Percentiles rank a stretch among this genome's conserved stretches.
These are phyloP conservation scores for Zhuqinia jingwanae DNA, from an alignment of 2,888 invertebrate species.

Conservation along the genomic window DNA sequence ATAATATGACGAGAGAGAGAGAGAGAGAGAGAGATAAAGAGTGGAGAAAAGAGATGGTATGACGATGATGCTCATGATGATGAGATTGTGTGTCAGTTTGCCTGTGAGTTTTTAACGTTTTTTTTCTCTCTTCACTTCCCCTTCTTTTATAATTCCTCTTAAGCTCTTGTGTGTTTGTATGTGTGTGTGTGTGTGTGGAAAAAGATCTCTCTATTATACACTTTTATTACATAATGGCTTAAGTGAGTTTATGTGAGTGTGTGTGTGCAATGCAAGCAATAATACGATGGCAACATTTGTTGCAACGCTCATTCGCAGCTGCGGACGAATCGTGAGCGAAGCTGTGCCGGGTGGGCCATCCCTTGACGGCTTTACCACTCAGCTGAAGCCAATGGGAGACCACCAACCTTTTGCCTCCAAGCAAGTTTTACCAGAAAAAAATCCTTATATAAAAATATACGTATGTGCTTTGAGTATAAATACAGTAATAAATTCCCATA, in stretches of 20 bases:
- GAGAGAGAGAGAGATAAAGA: conserved; percentile 26
- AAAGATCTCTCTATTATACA: conserved; percentile 52
- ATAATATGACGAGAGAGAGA: conserved; percentile 28
- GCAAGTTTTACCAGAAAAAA: not conserved
- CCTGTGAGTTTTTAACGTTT: conserved; percentile 47
- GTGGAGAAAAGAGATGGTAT: not conserved
- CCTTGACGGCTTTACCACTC: conserved; percentile 76
- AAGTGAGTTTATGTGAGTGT: conserved; percentile 51
- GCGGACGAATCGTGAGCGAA: conserved; percentile 77
- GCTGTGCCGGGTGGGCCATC: conserved; percentile 64
- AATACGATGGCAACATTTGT: conserved; percentile 79
- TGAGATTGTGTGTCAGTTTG: conserved; percentile 45
- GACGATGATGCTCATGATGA: conserved; percentile 32
- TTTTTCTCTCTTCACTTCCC: conserved; percentile 10
- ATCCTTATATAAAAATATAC: conserved; percentile 18
- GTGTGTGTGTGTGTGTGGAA: conserved; percentile 30
- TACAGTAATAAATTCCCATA: conserved; percentile 40
- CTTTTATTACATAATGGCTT: conserved; percentile 49
- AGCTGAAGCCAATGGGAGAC: conserved; percentile 78
- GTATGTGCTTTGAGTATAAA: conserved; percentile 22
- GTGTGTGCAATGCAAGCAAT: conserved; percentile 57
- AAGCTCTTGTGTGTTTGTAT: conserved; percentile 31
- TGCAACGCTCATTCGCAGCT: conserved; percentile 79
- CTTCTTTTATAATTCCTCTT: conserved; percentile 43
- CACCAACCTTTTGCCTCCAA: conserved; percentile 75